Evolutionary conservation across 2,797 vertebrate species (phyloP).

Genomic region (Caiman crocodilus): DNA sequence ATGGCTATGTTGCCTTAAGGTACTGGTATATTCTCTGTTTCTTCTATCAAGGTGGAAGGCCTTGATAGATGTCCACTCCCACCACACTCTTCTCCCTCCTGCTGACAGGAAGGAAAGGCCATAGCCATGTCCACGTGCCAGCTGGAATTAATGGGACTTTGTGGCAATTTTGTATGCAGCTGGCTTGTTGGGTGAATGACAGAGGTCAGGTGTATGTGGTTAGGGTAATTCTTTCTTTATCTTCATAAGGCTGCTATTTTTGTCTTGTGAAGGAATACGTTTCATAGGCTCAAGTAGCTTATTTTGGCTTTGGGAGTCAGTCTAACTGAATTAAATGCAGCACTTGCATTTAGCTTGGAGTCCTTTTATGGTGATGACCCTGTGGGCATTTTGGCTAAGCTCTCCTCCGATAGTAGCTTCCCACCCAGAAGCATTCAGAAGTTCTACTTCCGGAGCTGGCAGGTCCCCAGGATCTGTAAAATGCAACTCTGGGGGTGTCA

Average conservation of each 20-base stretch:
- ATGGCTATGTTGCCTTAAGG: no score
- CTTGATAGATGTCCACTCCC: no score
- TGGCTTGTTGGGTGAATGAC: not conserved
- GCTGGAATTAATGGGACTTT: not conserved
- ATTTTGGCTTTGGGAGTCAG: no score
- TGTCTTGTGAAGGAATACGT: no score
- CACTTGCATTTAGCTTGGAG: no score
- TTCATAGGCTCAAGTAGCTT: not conserved
- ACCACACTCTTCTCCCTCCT: not conserved
- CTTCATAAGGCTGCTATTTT: no score
- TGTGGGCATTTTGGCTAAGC: not conserved
- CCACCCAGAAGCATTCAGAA: not conserved
- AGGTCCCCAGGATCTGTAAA: not conserved
- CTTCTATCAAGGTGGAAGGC: not conserved
- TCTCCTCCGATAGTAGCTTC: not conserved
- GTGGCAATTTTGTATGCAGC: not conserved
- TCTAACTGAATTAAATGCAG: no score
- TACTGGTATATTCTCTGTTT: not conserved
- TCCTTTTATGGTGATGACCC: no score
- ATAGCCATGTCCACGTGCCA: not conserved
- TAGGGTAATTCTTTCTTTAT: no score
- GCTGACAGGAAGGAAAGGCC: conserved; percentile 13
- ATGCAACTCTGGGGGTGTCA: not conserved
- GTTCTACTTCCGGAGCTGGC: not conserved
- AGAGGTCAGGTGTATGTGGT: conserved; percentile 9